Evolutionary conservation across 2,113 vertebrate genomes (phyloP).

Genomic region (Turnix velox): DNA sequence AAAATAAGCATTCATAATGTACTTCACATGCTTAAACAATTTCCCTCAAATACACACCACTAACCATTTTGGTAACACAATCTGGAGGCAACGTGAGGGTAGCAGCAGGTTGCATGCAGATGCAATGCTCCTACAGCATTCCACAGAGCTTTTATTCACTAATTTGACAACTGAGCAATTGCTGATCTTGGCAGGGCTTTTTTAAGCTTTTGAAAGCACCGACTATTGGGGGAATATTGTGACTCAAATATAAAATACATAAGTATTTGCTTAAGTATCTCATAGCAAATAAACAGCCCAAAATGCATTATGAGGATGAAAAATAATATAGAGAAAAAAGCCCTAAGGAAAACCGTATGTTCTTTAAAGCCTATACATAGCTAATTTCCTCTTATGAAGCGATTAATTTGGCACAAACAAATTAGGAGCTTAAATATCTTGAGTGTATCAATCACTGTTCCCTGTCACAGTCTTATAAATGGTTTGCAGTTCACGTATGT

Average conservation of each 20-base stretch:
- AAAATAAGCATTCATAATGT: no score
- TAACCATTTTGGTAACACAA: background rate
- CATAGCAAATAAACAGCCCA: background rate
- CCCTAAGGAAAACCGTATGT: fast-evolving
- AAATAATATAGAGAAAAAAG: fast-evolving
- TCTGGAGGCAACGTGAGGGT: background rate
- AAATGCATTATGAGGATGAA: fast-evolving
- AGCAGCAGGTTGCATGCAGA: background rate
- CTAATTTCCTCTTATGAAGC: background rate
- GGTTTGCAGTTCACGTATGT: background rate
- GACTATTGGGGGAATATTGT: background rate
- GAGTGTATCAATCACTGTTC: background rate
- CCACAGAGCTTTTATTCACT: no score
- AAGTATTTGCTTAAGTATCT: background rate
- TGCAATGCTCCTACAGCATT: background rate
- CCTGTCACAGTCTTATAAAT: background rate
- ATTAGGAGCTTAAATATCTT: background rate
- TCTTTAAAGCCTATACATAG: background rate
- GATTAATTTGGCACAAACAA: background rate
- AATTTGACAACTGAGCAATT: background rate
- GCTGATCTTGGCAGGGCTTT: background rate
- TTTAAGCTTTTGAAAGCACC: background rate
- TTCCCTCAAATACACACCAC: background rate
- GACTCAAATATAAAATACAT: background rate
- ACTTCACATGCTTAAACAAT: fast-evolving